Base-by-base conservation (phyloP, 23 tunicate genomes). In the Trididemnum nubilum region DNA sequence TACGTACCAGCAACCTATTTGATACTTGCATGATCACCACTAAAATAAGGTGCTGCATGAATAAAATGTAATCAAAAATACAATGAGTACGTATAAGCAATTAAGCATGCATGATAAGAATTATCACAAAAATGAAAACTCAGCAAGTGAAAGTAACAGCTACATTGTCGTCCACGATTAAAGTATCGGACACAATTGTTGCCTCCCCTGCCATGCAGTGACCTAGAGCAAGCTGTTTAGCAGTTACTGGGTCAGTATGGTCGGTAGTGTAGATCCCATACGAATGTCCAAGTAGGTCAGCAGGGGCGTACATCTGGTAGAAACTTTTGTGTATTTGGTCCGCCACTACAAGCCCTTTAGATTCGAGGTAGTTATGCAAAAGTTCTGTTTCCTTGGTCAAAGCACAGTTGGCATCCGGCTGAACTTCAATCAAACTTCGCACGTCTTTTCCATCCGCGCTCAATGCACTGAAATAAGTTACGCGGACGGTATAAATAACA, bases 281-380 rank as follows among this genome's bases (percentile, higher is more conserved):
- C 36, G 77, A 83, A 30, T 66, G 94, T 34, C 94, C 94, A 50
- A 89, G 94, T n/a, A 76, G 76, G 35, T 83, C 94, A 1, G 87
- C 69, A 0, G 94, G 94, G 32, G 94, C 87, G 54, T 72, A 88
- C 86, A 88, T 75, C 1, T 72, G 75, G 66, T 64, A 89, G 3
- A 35, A 33, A 35, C 30, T 15, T 24, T 33, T 24, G 79, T 54
- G n/a, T 26, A 44, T 65, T 51, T 78, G 83, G 0, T 65, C 77
- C 5, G 82, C 82, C 30, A 61, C 72, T 18, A 32, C 12, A 0
- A 64, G 73, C 33, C 18, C 37, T 26, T 51, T 35, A 26, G 73
- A 64, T 60, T 25, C 37, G 39, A 76, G 67, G 66, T 85, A 85
- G 50, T 76, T 65, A 4, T 64, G 28, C 15, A 85, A 50, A 5